Conservation (phyloP, 2,888 invertebrate genomes). For the Apamea crenata region DNA sequence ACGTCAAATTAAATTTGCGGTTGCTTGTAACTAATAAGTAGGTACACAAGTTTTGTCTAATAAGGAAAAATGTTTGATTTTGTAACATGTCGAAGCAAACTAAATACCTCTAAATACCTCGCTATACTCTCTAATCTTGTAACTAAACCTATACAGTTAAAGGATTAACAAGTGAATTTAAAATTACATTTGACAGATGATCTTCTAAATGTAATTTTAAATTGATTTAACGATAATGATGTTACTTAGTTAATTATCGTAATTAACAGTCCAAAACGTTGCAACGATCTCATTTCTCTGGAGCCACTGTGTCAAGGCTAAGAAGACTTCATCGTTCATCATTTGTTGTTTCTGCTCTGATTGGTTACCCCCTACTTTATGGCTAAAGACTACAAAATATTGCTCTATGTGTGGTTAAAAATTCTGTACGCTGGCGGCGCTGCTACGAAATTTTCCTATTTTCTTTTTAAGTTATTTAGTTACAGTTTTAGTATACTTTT, state of each 20-base stretch:
- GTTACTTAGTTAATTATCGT: constrained; percentile 28
- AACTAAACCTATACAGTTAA: no score
- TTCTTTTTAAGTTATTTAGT: background rate
- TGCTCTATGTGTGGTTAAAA: background rate
- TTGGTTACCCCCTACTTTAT: constrained; percentile 66
- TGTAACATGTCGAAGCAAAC: background rate
- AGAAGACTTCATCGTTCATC: constrained; percentile 62
- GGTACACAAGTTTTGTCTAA: background rate
- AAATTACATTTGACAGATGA: no score
- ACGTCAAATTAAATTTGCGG: background rate
- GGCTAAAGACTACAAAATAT: constrained; percentile 8
- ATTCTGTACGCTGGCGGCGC: background rate
- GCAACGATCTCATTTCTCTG: constrained; percentile 45
- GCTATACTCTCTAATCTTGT: no score
- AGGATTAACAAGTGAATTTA: background rate
- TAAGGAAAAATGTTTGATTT: background rate
- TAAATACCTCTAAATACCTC: background rate
- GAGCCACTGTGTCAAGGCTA: constrained; percentile 75
- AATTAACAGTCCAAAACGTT: constrained; percentile 29
- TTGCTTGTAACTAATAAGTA: background rate
- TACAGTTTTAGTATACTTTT: no score
- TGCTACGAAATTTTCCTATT: background rate
- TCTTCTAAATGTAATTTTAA: no score
- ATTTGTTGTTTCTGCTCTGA: constrained; percentile 76
- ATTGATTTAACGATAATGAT: constrained; percentile 4